Evolutionary conservation across 2,888 invertebrate genomes (phyloP), one percentile per base, ranked within the genome.

Genomic region (Neoitamus cyanurus): DNA sequence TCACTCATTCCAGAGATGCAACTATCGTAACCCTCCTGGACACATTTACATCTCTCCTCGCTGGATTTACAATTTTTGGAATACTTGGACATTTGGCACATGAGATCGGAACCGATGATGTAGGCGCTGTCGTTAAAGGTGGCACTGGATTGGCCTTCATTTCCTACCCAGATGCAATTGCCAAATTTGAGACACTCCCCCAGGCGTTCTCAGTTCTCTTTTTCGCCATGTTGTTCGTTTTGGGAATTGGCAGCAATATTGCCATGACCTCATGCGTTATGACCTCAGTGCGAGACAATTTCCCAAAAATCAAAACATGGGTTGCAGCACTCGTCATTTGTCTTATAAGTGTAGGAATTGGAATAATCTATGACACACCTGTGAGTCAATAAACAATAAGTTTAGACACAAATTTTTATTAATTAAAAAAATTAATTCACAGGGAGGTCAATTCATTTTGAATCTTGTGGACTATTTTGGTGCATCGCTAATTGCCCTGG

Each of bases 371-470:
- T 87, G 90, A 94, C 0, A 95, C 95, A 6, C 94, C 94, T 87
- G 94, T 94, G 28, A 25, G 70, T 37, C n/a, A 20, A 9, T 25
- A 13, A 42, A 42, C 13, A 42, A n/a, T 42, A 4, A 42, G n/a
- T 20, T 2, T 25, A 58, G 2, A 6, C 0, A 9, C 6, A 46
- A 73, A 9, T 73, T 6, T 6, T 25, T 25, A 31, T 5, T 3
- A 77, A 72, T 46, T 30, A 68, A n/a, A 30, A n/a, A 25, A 30
- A 25, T 70, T 58, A n/a, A 42, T 34, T 13, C 82, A 1, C 88
- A 95, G 95, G 95, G 95, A 77, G 96, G 96, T 3, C 95, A 95
- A 90, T 96, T 94, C 89, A 93, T 96, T 82, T 89, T 95, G 83
- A 94, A 94, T 37, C 89, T 96, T 68, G 94, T 96, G 87, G 96